Conservation (phyloP, 2,113 vertebrate genomes). For the Varanus salvator region DNA sequence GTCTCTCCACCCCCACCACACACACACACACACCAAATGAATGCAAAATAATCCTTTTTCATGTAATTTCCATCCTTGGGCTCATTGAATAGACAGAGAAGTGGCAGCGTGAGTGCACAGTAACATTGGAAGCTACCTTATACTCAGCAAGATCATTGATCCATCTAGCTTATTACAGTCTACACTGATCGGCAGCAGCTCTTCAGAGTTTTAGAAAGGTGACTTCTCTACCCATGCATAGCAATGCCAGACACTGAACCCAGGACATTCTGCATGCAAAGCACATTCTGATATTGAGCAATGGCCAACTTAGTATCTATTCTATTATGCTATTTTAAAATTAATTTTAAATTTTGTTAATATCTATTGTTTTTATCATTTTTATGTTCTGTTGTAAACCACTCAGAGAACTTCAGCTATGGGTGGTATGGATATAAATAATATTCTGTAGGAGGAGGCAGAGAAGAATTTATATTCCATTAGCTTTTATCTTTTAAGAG, state of each 20-base stretch:
- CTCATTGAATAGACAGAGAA: not conserved
- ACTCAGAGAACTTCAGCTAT: too few relatives aligned
- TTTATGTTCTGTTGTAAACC: too few relatives aligned
- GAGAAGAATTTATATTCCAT: not conserved
- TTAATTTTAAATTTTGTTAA: too few relatives aligned
- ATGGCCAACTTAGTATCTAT: not conserved
- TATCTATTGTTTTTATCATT: too few relatives aligned
- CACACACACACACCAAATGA: too few relatives aligned
- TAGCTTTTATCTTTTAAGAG: not conserved
- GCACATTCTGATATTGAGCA: not conserved
- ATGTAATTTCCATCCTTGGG: not conserved
- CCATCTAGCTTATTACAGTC: not conserved
- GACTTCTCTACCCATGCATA: not conserved
- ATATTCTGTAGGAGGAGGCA: not conserved
- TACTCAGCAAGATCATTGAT: not conserved
- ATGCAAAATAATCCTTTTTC: too few relatives aligned
- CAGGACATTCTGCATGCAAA: not conserved
- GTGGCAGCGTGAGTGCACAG: not conserved
- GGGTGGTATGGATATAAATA: too few relatives aligned
- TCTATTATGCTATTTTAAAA: too few relatives aligned
- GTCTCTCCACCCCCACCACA: too few relatives aligned
- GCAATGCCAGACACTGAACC: not conserved
- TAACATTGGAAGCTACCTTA: not conserved
- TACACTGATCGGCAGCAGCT: not conserved
- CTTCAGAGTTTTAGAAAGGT: not conserved